phyloP scores from a whole-genome alignment of 2,113 vertebrate species.

The Cynoglossus semilaevis region DNA sequence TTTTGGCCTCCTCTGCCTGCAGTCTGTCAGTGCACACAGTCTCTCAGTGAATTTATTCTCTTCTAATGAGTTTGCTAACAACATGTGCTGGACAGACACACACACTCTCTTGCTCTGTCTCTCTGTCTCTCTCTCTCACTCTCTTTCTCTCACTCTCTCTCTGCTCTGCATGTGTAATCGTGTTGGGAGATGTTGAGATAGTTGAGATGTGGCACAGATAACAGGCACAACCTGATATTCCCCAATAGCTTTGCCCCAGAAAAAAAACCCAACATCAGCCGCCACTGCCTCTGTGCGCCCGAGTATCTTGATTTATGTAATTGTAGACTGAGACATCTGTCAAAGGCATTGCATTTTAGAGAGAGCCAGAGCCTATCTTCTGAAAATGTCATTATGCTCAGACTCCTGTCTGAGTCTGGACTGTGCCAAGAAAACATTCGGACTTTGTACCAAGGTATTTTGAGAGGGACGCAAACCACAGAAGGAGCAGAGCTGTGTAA shows the following conservation, averaged over 20 bases:
- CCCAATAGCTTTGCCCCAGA: constrained; percentile 56
- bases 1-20: constrained; percentile 37
- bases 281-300: constrained; percentile 27
- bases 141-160: constrained; percentile 7
- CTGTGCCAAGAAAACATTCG: constrained; percentile 74
- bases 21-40: constrained; percentile 37
- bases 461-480: constrained; percentile 71
- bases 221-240: constrained; percentile 67
- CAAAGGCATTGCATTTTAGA: constrained; percentile 69
- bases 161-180: constrained; percentile 52
- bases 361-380: constrained; percentile 67
- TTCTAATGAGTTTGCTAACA: constrained; percentile 60
- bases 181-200: constrained; percentile 63
- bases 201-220: constrained; percentile 65
- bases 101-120: constrained; percentile 22
- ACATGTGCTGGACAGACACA: constrained; percentile 62
- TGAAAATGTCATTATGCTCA: constrained; percentile 79
- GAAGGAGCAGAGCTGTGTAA: constrained; percentile 64
- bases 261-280: constrained; percentile 49
- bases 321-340: constrained; percentile 73
- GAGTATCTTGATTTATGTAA: constrained; percentile 71
- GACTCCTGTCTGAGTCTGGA: constrained; percentile 52
- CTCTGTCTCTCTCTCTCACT: background rate
- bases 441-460: constrained; percentile 77
- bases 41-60: constrained; percentile 64